A percentile compares a stretch with the other conserved stretches of the same genome.
Evolutionary conservation across 2,888 invertebrate species (phyloP).

Genomic region (Cetonia aurata): DNA sequence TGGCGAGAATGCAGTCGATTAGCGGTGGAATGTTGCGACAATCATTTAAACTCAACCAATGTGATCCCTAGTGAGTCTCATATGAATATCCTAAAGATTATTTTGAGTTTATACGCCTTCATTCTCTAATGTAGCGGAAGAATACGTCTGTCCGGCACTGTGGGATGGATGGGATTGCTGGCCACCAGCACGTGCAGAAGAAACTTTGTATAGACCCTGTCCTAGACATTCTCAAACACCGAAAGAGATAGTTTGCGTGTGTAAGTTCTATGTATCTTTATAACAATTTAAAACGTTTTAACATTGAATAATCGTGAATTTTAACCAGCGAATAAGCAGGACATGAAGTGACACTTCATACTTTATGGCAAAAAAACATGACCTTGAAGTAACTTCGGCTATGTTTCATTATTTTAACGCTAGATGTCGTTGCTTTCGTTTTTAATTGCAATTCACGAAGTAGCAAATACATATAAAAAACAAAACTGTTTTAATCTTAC

Average conservation of each 20-base stretch:
- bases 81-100: not conserved
- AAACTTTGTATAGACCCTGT: constrained; percentile 68
- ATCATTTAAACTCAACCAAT: constrained; percentile 56
- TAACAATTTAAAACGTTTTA: too few species aligned
- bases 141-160: constrained; percentile 67
- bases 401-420: too few species aligned
- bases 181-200: constrained; percentile 64
- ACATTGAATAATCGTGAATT: too few species aligned
- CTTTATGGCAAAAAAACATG: too few species aligned
- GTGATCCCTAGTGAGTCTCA: constrained; percentile 51
- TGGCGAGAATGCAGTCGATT: constrained; percentile 58
- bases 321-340: too few species aligned
- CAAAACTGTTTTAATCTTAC: too few species aligned
- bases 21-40: constrained; percentile 59
- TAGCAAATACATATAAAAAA: too few species aligned
- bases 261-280: constrained; percentile 44
- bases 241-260: constrained; percentile 47
- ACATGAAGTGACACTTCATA: too few species aligned
- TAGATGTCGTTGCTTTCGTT: too few species aligned
- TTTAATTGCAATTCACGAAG: too few species aligned
- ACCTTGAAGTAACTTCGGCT: too few species aligned
- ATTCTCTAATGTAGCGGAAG: constrained; percentile 50
- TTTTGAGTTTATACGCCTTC: not conserved
- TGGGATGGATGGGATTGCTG: constrained; percentile 79
- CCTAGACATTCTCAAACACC: constrained; percentile 67